These are phyloP conservation scores for Bos javanicus DNA, from an alignment of 2,113 vertebrate genomes.

Conservation along the genomic window DNA sequence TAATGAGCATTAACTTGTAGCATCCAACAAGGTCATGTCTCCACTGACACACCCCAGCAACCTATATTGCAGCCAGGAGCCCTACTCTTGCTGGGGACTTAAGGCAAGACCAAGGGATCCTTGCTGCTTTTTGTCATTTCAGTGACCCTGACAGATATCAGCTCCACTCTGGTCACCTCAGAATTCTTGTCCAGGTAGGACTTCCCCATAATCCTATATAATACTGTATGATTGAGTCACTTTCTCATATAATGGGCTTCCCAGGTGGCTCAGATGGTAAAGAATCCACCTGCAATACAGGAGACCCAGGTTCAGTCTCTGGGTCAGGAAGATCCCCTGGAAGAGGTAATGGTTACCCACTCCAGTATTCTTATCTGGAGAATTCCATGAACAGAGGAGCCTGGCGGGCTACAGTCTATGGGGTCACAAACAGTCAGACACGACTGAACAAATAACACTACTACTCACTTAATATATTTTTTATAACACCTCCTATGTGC, in stretches of 20 bases:
- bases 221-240: not conserved
- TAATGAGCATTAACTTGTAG: not conserved
- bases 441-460: not conserved
- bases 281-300: not conserved
- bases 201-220: not conserved
- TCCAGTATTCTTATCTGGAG: not conserved
- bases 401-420: not conserved
- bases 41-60: not conserved
- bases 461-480: not conserved
- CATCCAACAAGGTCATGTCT: not conserved
- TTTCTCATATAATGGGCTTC: not conserved
- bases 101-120: not conserved
- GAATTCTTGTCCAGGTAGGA: not conserved
- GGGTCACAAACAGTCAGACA: not conserved
- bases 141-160: not conserved
- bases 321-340: not conserved
- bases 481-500: not conserved
- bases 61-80: not conserved
- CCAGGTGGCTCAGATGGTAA: not conserved
- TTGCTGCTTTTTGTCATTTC: not conserved
- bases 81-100: not conserved
- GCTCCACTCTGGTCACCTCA: not conserved
- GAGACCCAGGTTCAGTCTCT: not conserved
- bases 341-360: not conserved
- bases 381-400: not conserved